Conservation (phyloP, 2,113 vertebrate species). For the Mormyrus lacerda region DNA sequence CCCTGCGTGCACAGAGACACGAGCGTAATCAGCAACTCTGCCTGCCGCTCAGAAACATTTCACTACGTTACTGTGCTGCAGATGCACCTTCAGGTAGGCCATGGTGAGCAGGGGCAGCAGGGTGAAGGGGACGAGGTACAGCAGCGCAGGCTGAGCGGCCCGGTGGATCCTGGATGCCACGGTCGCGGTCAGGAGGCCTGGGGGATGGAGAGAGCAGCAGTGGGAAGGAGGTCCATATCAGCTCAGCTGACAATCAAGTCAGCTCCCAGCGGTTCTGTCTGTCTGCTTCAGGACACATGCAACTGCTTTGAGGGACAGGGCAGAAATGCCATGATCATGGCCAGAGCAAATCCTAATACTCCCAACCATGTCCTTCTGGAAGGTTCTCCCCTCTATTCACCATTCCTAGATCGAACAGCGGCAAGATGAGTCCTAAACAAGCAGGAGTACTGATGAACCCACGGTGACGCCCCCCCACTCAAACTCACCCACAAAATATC, state of each 20-base stretch:
- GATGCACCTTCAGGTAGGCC: slow-evolving; percentile 95
- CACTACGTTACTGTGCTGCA: too few relatives aligned
- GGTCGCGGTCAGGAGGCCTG: slow-evolving; percentile 94
- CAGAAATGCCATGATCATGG: neutral
- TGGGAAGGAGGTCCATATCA: neutral
- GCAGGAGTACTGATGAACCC: neutral
- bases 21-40: too few relatives aligned
- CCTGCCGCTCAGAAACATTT: too few relatives aligned
- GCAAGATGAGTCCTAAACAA: neutral
- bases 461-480: neutral
- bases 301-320: neutral
- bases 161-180: slow-evolving; percentile 97
- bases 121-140: slow-evolving; percentile 98
- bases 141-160: slow-evolving; percentile 92
- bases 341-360: neutral
- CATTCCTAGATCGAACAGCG: neutral
- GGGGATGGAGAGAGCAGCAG: neutral
- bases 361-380: neutral
- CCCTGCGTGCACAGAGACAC: slow-evolving; percentile 59
- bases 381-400: neutral
- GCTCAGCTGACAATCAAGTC: neutral
- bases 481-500: slow-evolving; percentile 75
- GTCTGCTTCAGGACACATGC: neutral
- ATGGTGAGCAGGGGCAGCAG: slow-evolving; percentile 98
- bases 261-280: too few relatives aligned